Conservation (phyloP, 37 sponge, comb jelly and placozoan species). For the Hormiphora californensis region DNA sequence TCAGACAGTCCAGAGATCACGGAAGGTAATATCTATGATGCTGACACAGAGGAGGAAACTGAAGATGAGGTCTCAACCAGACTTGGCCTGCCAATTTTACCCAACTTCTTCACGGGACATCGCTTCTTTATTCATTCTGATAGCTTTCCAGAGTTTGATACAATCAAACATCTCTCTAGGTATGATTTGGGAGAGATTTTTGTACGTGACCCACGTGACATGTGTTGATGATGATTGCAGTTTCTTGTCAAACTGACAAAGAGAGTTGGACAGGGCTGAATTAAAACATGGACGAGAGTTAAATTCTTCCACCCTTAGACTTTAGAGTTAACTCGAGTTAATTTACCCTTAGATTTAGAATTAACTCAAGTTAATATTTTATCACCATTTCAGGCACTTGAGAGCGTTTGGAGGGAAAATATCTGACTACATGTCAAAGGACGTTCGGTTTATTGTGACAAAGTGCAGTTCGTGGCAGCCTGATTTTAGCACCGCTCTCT, state of each 20-base stretch:
- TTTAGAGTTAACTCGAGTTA: no score
- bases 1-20: neutral
- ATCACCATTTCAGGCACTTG: no score
- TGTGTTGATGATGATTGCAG: no score
- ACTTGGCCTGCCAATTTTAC: conserved; percentile 11
- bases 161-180: neutral
- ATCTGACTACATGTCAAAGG: conserved; percentile 1
- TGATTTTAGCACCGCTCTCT: conserved; percentile 1
- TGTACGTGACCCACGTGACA: no score
- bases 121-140: conserved; percentile 30
- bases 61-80: neutral
- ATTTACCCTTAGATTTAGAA: no score
- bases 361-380: no score
- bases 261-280: no score
- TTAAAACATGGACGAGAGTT: no score
- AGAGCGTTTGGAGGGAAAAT: conserved; percentile 21
- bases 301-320: no score
- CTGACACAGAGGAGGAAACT: conserved; percentile 37
- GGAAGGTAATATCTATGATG: neutral
- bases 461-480: neutral
- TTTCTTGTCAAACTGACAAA: no score
- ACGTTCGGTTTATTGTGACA: neutral
- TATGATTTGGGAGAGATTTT: no score
- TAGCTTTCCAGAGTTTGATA: neutral
- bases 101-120: conserved; percentile 33